A percentile compares a stretch with the other conserved stretches of the same genome.
Conservation (phyloP, 2,113 vertebrate species). For the Diadophis punctatus region DNA sequence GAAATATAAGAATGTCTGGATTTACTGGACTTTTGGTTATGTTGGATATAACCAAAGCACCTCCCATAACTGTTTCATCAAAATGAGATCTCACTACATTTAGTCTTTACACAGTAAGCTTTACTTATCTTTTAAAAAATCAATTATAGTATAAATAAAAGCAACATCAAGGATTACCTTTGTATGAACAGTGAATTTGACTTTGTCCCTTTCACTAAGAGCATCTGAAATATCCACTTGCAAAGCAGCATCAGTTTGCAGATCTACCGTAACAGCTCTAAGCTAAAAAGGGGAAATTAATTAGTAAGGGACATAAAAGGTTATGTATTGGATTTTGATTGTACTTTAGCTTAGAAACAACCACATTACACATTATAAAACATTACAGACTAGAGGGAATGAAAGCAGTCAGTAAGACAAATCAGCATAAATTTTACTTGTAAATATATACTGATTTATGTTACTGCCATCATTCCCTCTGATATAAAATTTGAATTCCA, state of each 20-base stretch:
- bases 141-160: background rate
- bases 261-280: slow-evolving; percentile 92
- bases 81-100: background rate
- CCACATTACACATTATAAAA: background rate
- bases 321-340: slow-evolving; percentile 18
- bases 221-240: slow-evolving; percentile 99
- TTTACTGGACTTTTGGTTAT: background rate
- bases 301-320: background rate
- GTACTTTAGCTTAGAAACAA: background rate
- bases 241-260: slow-evolving; percentile 92
- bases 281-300: slow-evolving; percentile 73
- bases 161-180: slow-evolving; percentile 77
- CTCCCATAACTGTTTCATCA: background rate
- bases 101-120: background rate
- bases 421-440: background rate
- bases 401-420: background rate
- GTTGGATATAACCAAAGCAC: background rate
- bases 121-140: background rate
- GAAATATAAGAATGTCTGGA: background rate
- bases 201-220: slow-evolving; percentile 96
- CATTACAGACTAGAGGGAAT: background rate
- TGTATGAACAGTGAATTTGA: slow-evolving; percentile 98
- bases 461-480: background rate
- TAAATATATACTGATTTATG: background rate
- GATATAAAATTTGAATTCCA: background rate